Conservation (phyloP, 1,140 invertebrate genomes). For the Bombus pascuorum region DNA sequence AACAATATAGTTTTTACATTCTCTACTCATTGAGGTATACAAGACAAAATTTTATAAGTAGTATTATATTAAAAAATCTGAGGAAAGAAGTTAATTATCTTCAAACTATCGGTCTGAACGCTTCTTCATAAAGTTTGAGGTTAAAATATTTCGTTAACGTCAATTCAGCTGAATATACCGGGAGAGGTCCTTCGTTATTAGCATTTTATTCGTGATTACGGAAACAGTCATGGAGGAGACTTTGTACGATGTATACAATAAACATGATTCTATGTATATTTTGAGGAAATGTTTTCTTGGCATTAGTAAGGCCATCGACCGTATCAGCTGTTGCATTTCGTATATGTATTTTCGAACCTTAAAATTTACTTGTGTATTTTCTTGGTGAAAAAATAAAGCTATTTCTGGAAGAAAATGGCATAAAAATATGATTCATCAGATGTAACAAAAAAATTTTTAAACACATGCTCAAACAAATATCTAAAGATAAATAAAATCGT, state of each 20-base stretch:
- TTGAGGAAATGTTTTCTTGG: background rate
- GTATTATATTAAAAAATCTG: background rate
- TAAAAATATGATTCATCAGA: background rate
- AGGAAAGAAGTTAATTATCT: background rate
- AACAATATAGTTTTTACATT: background rate
- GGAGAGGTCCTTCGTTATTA: background rate
- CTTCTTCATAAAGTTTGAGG: slow-evolving; percentile 32
- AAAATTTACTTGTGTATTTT: background rate
- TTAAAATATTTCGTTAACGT: slow-evolving; percentile 36
- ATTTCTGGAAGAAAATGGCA: background rate
- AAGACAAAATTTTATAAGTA: background rate
- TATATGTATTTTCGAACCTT: background rate
- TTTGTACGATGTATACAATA: background rate
- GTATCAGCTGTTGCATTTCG: slow-evolving; percentile 14
- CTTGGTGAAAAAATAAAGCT: background rate
- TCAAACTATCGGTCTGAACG: background rate
- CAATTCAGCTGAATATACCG: background rate
- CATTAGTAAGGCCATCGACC: background rate
- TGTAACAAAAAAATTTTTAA: background rate
- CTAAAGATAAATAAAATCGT: background rate
- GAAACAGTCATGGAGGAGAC: background rate
- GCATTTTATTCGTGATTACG: background rate
- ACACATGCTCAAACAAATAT: background rate
- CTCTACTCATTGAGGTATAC: background rate
- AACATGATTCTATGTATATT: background rate